Evolutionary conservation across 2,797 vertebrate species (phyloP).

Genomic region (Acanthopagrus latus): DNA sequence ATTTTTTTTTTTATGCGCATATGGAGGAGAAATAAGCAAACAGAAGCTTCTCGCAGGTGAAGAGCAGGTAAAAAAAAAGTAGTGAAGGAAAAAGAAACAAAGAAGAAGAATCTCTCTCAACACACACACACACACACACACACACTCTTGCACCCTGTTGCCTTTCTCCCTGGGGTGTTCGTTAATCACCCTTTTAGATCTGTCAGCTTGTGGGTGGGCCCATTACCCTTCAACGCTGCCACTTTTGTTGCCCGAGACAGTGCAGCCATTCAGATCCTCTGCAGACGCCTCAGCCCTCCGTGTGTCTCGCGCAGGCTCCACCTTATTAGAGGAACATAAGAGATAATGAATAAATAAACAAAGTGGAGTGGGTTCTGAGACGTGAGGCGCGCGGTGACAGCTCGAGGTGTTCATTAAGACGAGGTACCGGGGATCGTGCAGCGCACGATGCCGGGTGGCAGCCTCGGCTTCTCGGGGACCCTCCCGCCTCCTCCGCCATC

Average conservation of each 20-base stretch:
- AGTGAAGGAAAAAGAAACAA: conserved; percentile 13
- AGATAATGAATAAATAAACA: conserved; percentile 80
- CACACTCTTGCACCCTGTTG: conserved; percentile 37
- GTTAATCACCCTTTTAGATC: conserved; percentile 82
- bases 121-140: background rate
- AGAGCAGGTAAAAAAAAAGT: background rate
- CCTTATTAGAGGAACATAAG: conserved; percentile 66
- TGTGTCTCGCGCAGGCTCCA: conserved; percentile 38
- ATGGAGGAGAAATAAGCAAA: conserved; percentile 35
- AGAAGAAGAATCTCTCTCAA: conserved; percentile 24
- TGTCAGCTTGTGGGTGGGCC: conserved; percentile 78
- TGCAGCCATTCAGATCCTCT: conserved; percentile 49
- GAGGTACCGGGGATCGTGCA: conserved; percentile 48
- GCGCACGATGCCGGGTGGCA: conserved; percentile 46
- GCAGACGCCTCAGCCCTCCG: conserved; percentile 31
- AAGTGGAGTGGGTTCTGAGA: conserved; percentile 57
- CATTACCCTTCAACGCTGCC: conserved; percentile 72
- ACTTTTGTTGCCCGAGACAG: conserved; percentile 66
- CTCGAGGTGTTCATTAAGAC: conserved; percentile 64
- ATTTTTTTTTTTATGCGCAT: conserved; percentile 42
- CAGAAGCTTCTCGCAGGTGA: background rate
- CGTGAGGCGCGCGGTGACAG: conserved; percentile 58
- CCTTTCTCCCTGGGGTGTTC: conserved; percentile 65
- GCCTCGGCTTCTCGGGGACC: conserved; percentile 10
- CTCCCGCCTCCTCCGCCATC: conserved; percentile 15